Percentiles rank a stretch among this genome's conserved stretches.
Conservation (phyloP, 1,140 invertebrate species). For the Bombus superbus region DNA sequence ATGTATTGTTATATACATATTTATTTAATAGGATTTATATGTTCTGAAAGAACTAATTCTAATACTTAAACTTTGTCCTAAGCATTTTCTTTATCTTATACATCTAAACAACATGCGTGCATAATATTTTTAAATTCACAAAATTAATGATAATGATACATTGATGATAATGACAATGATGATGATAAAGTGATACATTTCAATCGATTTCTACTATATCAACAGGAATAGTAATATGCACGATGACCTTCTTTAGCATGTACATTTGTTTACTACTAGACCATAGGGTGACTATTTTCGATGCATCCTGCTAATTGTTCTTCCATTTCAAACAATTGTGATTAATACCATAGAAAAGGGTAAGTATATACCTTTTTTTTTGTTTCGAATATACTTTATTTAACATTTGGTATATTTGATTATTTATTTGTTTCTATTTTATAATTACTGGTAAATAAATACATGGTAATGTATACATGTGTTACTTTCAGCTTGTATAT, state of each 20-base stretch:
- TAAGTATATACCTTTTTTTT: not conserved
- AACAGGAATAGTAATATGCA: conserved; percentile 55
- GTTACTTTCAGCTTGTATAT: not conserved
- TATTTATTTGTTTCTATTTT: too few relatives aligned
- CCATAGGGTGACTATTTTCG: not conserved
- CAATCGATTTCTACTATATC: conserved; percentile 35
- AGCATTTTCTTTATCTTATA: not conserved
- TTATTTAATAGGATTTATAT: not conserved
- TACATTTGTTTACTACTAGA: not conserved
- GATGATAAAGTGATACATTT: conserved; percentile 12
- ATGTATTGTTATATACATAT: not conserved
- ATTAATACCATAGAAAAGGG: not conserved
- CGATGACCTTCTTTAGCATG: conserved; percentile 53
- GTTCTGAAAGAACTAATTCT: not conserved
- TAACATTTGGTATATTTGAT: not conserved
- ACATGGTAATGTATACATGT: not conserved
- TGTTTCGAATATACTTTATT: not conserved
- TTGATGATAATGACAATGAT: too few relatives aligned
- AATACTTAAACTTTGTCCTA: not conserved
- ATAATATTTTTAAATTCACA: not conserved
- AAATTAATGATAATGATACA: not conserved
- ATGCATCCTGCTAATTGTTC: not conserved
- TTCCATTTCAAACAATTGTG: not conserved
- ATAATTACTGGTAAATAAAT: not conserved
- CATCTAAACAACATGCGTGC: not conserved